A percentile compares a stretch with the other conserved stretches of the same genome.
Conservation (phyloP, 2,113 vertebrate species). For the Engystomops pustulosus region DNA sequence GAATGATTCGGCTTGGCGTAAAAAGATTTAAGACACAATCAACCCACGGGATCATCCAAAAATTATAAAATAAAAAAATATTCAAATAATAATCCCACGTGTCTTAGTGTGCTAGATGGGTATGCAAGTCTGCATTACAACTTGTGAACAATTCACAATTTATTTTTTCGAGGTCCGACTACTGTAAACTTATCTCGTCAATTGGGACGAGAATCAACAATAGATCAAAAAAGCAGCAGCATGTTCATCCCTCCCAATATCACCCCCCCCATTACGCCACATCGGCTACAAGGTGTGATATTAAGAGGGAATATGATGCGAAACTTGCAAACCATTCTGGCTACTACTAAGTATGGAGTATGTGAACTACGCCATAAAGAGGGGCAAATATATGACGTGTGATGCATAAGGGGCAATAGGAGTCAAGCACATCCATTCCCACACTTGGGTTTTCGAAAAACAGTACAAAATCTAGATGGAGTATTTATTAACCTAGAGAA, state of each 20-base stretch:
- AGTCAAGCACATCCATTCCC: not conserved
- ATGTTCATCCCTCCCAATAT: not conserved
- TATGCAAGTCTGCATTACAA: not conserved
- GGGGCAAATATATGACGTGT: not conserved
- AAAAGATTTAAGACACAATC: not conserved
- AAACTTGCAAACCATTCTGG: not conserved
- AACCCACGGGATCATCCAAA: not conserved
- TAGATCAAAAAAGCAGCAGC: not conserved
- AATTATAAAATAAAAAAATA: not conserved
- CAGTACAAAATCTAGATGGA: constrained; percentile 5
- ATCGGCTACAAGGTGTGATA: not conserved
- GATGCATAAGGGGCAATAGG: not conserved
- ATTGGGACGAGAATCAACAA: not conserved
- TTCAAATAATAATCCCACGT: not conserved
- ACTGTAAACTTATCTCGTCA: not conserved
- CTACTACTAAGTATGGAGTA: not conserved
- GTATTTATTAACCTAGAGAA: not conserved
- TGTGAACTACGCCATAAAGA: not conserved
- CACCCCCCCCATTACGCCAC: not conserved
- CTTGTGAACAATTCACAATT: not conserved
- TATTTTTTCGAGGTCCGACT: constrained; percentile 3
- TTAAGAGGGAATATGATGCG: not conserved
- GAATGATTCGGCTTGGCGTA: constrained; percentile 38
- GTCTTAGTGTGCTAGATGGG: not conserved
- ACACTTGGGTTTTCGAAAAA: not conserved